Evolutionary conservation across 2,113 vertebrate genomes (phyloP), one percentile per base, ranked within the genome.

Genomic region (Ictidomys tridecemlineatus): DNA sequence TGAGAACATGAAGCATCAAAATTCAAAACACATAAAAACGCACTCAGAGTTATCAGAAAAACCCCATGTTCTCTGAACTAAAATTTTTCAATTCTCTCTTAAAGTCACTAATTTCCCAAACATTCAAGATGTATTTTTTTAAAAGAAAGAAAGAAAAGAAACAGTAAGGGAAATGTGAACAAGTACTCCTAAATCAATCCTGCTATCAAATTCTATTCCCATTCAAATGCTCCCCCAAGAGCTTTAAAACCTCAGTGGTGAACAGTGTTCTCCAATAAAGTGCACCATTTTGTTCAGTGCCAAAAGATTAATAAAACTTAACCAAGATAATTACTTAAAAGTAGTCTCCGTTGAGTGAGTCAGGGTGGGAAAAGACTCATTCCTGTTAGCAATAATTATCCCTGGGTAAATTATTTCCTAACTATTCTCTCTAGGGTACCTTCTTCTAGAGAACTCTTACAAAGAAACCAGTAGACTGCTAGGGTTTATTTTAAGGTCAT

Each of bases 301-400:
- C 97, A 94, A 90, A 96, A 97, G 89, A 97, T 96, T 98, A 97
- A 97, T 97, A 98, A 97, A 98, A 97, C 56, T 97, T 97, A 97
- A 94, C 94, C 84, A 97, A 96, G 92, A 95, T 98, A 96, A 96
- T 97, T 93, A 93, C 80, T 74, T 96, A 90, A 92, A 97, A 98
- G 96, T 92, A 22, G 85, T 95, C 80, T 96, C 89, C 45, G 37
- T 22, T 73, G 48, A 94, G 85, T 86, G 51, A 94, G 51, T 70
- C 79, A 34, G 37, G 8, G 83, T 97, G 90, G 91, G 94, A 69
- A 96, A 97, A 97, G 93, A 93, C 61, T 94, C 84, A 88, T 94
- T 94, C 30, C 77, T 85, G 83, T 76, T 94, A 88, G 85, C 90
- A 94, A 95, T 97, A 95, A 97, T 97, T 92, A 96, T 92, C 95